These are phyloP conservation scores for Smittia sp. DNA, from an alignment of 2,888 invertebrate genomes.

Conservation along the genomic window DNA sequence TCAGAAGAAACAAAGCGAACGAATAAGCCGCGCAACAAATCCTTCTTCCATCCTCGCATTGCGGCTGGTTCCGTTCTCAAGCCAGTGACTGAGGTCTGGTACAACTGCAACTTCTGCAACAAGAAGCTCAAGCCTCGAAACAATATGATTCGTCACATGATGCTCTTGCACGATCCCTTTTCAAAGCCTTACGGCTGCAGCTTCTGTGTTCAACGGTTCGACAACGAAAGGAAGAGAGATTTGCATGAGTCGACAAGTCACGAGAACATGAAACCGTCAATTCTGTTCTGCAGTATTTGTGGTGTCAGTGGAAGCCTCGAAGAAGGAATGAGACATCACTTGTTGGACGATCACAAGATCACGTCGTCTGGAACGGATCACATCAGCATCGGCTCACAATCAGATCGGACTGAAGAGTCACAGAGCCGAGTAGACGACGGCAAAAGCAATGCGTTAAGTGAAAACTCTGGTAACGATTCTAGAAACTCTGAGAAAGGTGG, in stretches of 20 bases:
- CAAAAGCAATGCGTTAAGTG: no score
- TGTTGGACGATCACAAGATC: not conserved
- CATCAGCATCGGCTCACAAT: not conserved
- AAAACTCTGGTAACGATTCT: not conserved
- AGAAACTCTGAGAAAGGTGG: not conserved
- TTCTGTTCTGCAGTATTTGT: not conserved
- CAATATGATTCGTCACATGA: not conserved
- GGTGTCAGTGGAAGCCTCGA: not conserved
- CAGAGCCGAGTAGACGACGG: not conserved
- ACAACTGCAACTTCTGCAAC: conserved; percentile 1
- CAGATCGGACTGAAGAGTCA: not conserved
- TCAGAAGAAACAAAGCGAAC: not conserved
- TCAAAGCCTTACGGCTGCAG: not conserved
- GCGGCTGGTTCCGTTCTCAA: not conserved
- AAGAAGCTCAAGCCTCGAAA: not conserved
- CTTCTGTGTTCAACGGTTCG: not conserved
- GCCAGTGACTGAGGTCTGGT: not conserved
- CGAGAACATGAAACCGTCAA: no score
- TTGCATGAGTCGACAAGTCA: not conserved
- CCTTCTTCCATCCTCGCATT: no score
- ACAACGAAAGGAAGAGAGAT: not conserved
- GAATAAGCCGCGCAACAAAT: no score
- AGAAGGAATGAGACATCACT: conserved; percentile 3
- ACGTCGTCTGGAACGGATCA: not conserved
- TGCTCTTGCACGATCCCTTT: not conserved